Percentiles rank a stretch among this genome's conserved stretches.
phyloP scores from a whole-genome alignment of 2,797 vertebrate species.

The Triplophysa yarkandensis region DNA sequence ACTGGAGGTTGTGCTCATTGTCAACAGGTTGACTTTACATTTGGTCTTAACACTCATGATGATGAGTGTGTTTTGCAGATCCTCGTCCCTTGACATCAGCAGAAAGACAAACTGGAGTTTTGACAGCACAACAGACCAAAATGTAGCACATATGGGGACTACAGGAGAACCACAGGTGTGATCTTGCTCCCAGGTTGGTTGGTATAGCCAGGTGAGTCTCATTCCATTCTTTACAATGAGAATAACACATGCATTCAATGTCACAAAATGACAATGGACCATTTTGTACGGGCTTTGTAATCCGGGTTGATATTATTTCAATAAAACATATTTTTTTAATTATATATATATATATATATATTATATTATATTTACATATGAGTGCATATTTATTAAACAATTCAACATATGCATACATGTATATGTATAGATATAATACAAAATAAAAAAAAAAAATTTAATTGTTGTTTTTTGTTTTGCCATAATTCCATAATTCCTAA shows the following conservation, averaged over 20 bases:
- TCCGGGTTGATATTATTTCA: not conserved
- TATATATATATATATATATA: too few relatives aligned
- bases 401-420: not conserved
- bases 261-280: not conserved
- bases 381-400: not conserved
- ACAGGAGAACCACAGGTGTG: constrained; percentile 7
- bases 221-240: not conserved
- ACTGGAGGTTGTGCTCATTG: not conserved
- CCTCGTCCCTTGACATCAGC: not conserved
- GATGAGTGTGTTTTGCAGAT: not conserved
- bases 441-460: not conserved
- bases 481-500: not conserved
- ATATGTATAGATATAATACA: not conserved
- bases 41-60: not conserved
- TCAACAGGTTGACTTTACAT: not conserved
- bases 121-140: not conserved
- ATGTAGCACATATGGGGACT: not conserved
- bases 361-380: not conserved
- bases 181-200: not conserved
- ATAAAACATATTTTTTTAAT: not conserved
- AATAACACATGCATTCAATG: not conserved
- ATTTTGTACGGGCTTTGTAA: not conserved
- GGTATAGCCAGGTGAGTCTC: constrained; percentile 27
- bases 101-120: not conserved
- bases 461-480: not conserved